Conservation (phyloP, 1,140 invertebrate genomes). For the Radopholus similis region DNA sequence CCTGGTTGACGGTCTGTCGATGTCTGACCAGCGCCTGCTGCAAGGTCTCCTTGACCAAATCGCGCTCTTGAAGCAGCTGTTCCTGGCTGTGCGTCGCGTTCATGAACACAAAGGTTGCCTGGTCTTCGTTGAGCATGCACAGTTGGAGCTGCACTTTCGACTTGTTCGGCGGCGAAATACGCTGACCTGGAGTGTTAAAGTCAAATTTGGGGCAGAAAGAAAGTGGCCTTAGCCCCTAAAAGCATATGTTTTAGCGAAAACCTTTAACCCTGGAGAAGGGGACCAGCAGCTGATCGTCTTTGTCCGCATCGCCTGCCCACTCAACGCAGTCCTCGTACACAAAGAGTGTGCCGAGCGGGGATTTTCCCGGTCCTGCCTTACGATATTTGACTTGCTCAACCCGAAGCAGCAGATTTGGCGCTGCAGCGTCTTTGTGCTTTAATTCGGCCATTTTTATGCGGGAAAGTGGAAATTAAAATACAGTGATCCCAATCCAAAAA, state of each 20-base stretch:
- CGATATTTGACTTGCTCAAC: conserved; percentile 53
- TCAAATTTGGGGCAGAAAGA: neutral
- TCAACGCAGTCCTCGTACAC: conserved; percentile 43
- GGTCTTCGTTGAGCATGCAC: conserved; percentile 79
- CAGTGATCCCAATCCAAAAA: too few species aligned
- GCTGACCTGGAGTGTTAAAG: conserved; percentile 72
- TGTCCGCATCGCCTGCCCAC: conserved; percentile 21
- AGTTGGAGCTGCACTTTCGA: conserved; percentile 97
- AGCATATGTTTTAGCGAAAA: conserved; percentile 26
- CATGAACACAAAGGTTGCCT: conserved; percentile 95
- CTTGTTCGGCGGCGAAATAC: conserved; percentile 96
- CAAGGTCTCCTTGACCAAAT: conserved; percentile 86
- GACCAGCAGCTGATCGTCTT: conserved; percentile 25
- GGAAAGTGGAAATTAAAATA: too few species aligned
- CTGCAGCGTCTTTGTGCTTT: neutral
- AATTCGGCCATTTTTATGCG: neutral
- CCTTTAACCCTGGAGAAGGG: conserved; percentile 45
- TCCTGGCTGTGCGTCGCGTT: conserved; percentile 75
- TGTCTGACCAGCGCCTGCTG: conserved; percentile 89
- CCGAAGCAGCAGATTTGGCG: conserved; percentile 19
- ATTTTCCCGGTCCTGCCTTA: conserved; percentile 50
- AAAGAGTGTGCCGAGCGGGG: conserved; percentile 46
- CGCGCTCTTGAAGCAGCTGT: conserved; percentile 80
- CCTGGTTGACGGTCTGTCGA: conserved; percentile 85
- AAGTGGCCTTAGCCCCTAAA: neutral